A percentile compares a stretch with the other conserved stretches of the same genome.
Conservation (phyloP, 2,113 vertebrate genomes). For the Xiphorhynchus elegans region DNA sequence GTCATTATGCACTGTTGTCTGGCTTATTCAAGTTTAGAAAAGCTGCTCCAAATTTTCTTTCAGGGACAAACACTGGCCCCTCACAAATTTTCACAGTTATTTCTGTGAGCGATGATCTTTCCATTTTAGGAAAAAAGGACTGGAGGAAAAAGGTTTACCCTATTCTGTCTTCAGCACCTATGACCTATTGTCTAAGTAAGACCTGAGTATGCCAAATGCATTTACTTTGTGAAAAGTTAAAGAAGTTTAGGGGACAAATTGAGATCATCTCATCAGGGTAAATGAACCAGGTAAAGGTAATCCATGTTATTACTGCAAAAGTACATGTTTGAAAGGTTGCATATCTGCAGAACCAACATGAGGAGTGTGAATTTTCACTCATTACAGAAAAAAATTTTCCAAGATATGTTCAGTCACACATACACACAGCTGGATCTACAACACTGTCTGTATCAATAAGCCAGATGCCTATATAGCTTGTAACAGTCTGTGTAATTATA, state of each 20-base stretch:
- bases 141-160: background rate
- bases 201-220: background rate
- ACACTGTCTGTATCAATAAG: background rate
- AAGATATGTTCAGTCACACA: background rate
- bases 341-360: background rate
- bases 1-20: background rate
- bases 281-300: background rate
- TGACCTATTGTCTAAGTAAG: background rate
- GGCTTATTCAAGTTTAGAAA: background rate
- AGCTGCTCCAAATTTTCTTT: background rate
- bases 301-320: background rate
- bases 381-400: background rate
- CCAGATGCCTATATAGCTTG: background rate
- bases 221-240: background rate
- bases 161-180: background rate
- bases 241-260: background rate
- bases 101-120: background rate
- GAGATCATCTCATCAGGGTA: background rate
- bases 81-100: background rate
- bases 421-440: background rate
- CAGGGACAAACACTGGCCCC: background rate
- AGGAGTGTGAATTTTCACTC: background rate
- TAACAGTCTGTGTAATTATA: background rate
- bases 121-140: background rate
- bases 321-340: background rate